Base-by-base conservation (phyloP, 2,888 invertebrate species). In the Muschampia plurimacula region DNA sequence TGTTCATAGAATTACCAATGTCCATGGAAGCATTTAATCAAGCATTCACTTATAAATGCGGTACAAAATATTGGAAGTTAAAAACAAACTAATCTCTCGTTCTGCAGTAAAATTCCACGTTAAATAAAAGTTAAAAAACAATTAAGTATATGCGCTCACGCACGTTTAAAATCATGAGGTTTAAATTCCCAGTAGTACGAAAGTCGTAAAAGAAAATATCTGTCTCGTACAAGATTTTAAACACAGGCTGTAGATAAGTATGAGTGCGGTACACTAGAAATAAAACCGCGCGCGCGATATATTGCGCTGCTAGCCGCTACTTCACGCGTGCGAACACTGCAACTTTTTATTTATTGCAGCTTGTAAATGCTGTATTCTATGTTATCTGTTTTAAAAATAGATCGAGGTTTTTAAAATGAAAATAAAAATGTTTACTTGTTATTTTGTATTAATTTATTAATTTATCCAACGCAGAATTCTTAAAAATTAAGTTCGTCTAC, bases 151-250 rank as follows among this genome's bases (percentile, higher is more conserved):
- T 55, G 52, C 67, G 62, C 32, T 41, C 71, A 36, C 72, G 72
- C 67, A 62, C 67, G 60, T 63, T 46, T 32, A 66, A 67, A 55
- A 67, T 72, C 62, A 62, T 67, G 55, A 67, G 52, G 62, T 63
- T 63, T 41, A 63, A 72, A 72, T 72, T 72, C 66, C 41, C 60
- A 67, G 66, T 67, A 72, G 66, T 66, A 71, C 66, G 49, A 72
- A 52, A 67, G 66, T 67, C 71, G 60, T 72, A 72, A 72, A 72
- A 72, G 71, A 72, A 72, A 72, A 72, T 72, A 72, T 72, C 71
- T 52, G 71, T 62, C 66, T 65, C 59, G 57, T 72, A 63, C 67
- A 72, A 72, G 72, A 72, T 72, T 72, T 66, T 49, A 67, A 67
- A 67, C 67, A 62, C 41, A 67, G 62, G 67, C 67, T 67, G 49